Evolutionary conservation across 2,113 vertebrate genomes (phyloP).

Genomic region (Notechis scutatus): DNA sequence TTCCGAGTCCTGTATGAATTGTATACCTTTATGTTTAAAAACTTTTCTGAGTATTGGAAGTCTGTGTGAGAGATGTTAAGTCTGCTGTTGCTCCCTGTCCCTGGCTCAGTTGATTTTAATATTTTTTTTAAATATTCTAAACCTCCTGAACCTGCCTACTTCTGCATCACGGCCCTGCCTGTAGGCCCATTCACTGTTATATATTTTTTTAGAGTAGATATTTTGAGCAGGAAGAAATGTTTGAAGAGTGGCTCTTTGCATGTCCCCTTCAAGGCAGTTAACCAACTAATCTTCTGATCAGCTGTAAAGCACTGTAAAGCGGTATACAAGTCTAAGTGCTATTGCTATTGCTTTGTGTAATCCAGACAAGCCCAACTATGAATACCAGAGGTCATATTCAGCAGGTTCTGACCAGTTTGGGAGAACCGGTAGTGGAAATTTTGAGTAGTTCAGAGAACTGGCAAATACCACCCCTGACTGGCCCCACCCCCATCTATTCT

Average conservation of each 20-base stretch:
- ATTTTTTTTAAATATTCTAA: not conserved
- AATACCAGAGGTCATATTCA: too few species aligned
- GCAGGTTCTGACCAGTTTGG: too few species aligned
- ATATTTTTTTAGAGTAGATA: not conserved
- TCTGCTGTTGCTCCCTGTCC: not conserved
- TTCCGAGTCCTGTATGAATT: not conserved
- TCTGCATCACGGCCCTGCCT: not conserved
- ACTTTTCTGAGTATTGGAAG: not conserved
- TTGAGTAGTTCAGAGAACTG: too few species aligned
- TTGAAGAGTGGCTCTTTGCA: not conserved
- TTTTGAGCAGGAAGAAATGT: not conserved
- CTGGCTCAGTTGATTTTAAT: not conserved
- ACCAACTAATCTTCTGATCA: not conserved
- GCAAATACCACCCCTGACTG: too few species aligned
- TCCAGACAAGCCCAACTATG: too few species aligned
- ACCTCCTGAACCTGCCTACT: not conserved
- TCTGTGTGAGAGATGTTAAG: not conserved
- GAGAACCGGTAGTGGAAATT: too few species aligned
- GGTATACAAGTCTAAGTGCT: too few species aligned
- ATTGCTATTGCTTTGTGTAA: too few species aligned
- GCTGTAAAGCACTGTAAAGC: too few species aligned
- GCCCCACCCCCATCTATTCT: too few species aligned
- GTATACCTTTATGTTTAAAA: not conserved
- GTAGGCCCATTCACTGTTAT: not conserved
- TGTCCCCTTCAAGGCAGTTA: not conserved